phyloP scores from a whole-genome alignment of 1,140 invertebrate species.

The Euwallacea similis region DNA sequence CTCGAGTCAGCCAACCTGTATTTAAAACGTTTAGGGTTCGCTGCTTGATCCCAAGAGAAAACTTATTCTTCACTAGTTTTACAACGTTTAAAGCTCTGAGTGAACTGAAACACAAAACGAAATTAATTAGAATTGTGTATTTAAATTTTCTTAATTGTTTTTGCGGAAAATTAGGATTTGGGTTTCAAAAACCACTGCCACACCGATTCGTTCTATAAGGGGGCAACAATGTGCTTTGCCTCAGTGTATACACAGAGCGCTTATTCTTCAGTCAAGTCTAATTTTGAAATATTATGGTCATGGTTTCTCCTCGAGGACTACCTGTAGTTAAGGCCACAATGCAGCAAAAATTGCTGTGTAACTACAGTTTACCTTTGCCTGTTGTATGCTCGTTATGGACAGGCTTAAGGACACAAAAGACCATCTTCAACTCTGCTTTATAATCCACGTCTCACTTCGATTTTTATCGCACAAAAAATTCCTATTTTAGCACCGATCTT shows the following conservation, averaged over 20 bases:
- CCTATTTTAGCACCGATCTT: too few species aligned
- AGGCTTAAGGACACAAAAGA: neutral
- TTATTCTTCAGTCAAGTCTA: too few species aligned
- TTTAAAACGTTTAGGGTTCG: slow-evolving; percentile 16
- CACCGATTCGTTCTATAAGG: too few species aligned
- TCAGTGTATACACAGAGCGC: too few species aligned
- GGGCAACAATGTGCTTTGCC: too few species aligned
- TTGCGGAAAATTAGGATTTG: neutral
- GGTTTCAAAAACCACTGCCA: too few species aligned
- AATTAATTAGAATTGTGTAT: neutral
- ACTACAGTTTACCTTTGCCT: slow-evolving; percentile 4
- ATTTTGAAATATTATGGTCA: too few species aligned
- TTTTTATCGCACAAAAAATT: too few species aligned
- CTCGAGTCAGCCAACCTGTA: neutral
- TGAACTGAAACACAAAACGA: neutral
- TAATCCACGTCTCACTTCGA: too few species aligned
- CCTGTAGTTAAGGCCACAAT: neutral
- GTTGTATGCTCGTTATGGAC: neutral
- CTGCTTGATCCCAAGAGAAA: neutral
- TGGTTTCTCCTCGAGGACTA: neutral
- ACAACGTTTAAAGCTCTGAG: neutral
- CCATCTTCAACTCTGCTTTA: neutral
- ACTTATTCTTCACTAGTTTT: neutral
- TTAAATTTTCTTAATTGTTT: neutral
- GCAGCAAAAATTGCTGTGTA: neutral